Percentiles rank a stretch among this genome's conserved stretches.
phyloP scores from a whole-genome alignment of 2,888 invertebrate genomes.

The Cheilosia vulpina region DNA sequence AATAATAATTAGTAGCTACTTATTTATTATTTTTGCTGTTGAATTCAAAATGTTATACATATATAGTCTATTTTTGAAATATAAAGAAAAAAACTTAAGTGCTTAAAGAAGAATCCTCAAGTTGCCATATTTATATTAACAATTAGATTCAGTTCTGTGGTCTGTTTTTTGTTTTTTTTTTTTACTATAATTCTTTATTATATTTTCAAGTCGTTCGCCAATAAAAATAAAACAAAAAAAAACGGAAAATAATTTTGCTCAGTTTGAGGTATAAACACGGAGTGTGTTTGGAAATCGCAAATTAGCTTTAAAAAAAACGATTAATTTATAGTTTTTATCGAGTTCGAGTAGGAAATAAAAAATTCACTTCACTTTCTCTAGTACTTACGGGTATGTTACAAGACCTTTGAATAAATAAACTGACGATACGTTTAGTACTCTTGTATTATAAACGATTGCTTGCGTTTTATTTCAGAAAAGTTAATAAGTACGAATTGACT shows the following conservation, averaged over 20 bases:
- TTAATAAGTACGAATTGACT: too few relatives aligned
- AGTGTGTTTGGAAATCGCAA: not conserved
- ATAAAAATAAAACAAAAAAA: slow-evolving; percentile 39
- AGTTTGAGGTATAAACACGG: slow-evolving; percentile 13
- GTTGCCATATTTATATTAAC: slow-evolving; percentile 64
- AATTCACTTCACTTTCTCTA: too few relatives aligned
- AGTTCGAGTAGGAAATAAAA: too few relatives aligned
- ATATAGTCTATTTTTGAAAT: slow-evolving; percentile 72
- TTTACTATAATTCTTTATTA: slow-evolving; percentile 48
- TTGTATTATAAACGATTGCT: too few relatives aligned
- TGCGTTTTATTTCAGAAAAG: too few relatives aligned
- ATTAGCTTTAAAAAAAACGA: not conserved
- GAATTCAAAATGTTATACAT: slow-evolving; percentile 65
- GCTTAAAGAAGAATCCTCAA: slow-evolving; percentile 59
- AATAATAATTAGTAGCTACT: slow-evolving; percentile 59
- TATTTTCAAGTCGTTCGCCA: slow-evolving; percentile 47
- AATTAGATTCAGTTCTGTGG: slow-evolving; percentile 52
- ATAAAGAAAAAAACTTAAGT: slow-evolving; percentile 64
- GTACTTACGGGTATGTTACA: too few relatives aligned
- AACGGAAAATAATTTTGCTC: slow-evolving; percentile 12
- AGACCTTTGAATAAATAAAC: too few relatives aligned
- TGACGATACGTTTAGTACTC: too few relatives aligned
- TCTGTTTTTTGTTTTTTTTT: slow-evolving; percentile 18
- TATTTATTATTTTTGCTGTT: slow-evolving; percentile 69
- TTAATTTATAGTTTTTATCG: too few relatives aligned